Evolutionary conservation across 2,797 vertebrate genomes (phyloP).

Genomic region (Sorex maritimensis): DNA sequence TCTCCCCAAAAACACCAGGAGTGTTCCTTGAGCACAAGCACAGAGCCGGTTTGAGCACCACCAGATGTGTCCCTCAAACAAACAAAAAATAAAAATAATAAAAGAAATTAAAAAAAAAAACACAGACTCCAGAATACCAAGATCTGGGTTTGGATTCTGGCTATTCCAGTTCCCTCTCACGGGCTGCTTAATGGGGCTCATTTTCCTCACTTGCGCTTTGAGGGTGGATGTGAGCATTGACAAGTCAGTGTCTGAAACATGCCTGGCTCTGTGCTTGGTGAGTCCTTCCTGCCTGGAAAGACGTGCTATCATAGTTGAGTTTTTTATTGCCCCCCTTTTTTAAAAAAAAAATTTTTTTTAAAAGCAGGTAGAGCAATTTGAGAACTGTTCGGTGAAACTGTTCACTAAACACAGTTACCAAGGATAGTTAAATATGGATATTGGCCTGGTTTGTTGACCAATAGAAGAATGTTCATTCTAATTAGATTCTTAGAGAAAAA

Average conservation of each 20-base stretch:
- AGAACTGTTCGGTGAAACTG: background rate
- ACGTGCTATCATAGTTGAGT: background rate
- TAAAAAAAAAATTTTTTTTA: background rate
- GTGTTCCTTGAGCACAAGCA: no score
- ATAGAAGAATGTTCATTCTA: conserved; percentile 39
- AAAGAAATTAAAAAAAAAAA: no score
- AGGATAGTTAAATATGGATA: background rate
- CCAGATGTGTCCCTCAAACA: no score
- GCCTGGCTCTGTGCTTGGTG: background rate
- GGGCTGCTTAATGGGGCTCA: background rate
- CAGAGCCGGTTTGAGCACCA: no score
- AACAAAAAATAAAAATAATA: no score
- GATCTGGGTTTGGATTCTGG: no score
- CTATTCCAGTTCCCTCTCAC: no score
- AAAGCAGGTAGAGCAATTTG: no score
- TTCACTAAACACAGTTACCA: conserved; percentile 25
- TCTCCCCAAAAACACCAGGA: no score
- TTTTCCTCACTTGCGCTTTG: background rate
- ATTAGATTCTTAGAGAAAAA: conserved; percentile 32
- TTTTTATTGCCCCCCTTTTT: background rate
- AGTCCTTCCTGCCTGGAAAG: background rate
- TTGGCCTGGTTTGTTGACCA: background rate
- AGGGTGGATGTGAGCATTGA: background rate
- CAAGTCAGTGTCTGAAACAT: background rate
- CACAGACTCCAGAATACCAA: no score